Percentiles rank a stretch among this genome's conserved stretches.
Evolutionary conservation across 2,113 vertebrate species (phyloP).

Genomic region (Myodes glareolus): DNA sequence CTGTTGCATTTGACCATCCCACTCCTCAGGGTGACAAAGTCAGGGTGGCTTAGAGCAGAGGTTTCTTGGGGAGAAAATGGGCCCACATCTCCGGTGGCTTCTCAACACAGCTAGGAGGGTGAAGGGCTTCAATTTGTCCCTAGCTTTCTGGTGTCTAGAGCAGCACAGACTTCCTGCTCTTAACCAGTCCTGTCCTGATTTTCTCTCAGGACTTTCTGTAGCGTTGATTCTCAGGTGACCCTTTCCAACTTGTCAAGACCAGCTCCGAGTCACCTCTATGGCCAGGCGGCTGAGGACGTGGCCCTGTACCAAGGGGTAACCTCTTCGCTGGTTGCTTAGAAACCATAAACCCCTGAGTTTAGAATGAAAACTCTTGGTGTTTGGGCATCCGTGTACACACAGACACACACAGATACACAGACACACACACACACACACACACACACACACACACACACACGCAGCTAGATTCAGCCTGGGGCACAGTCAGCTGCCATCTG

Average conservation of each 20-base stretch:
- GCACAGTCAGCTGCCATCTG: neutral
- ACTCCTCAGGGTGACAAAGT: neutral
- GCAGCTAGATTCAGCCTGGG: neutral
- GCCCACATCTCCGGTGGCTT: neutral
- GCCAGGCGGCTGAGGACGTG: neutral
- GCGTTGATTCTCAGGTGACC: neutral
- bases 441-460: too few species aligned
- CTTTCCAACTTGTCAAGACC: neutral
- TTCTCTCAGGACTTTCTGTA: neutral
- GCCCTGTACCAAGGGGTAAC: neutral
- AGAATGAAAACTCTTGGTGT: constrained; percentile 25
- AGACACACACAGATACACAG: neutral
- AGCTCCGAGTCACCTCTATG: neutral
- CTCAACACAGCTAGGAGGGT: neutral
- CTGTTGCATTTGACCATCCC: neutral
- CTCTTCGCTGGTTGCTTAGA: neutral
- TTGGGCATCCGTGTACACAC: neutral
- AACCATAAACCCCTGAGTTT: neutral
- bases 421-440: neutral
- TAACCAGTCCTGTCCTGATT: neutral
- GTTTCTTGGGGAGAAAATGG: neutral
- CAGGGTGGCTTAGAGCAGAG: neutral
- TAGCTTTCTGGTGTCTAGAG: neutral
- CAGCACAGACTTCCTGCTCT: neutral
- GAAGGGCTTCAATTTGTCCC: neutral